phyloP scores from a whole-genome alignment of 2,113 vertebrate genomes.

The Epinephelus fuscoguttatus region DNA sequence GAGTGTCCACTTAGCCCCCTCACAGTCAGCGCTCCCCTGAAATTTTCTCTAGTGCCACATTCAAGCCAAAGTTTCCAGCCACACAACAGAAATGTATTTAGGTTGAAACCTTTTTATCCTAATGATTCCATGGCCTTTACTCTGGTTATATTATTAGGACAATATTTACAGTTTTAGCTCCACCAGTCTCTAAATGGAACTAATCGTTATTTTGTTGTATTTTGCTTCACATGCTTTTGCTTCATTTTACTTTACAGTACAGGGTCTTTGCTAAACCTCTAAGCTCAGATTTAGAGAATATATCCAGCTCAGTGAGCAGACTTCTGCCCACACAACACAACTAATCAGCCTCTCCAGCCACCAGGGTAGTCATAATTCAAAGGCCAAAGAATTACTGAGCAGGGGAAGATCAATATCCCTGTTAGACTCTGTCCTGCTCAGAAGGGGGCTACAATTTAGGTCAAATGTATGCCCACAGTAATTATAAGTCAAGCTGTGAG shows the following conservation, averaged over 20 bases:
- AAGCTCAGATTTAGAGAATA: neutral
- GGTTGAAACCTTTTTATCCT: neutral
- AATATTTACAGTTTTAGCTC: neutral
- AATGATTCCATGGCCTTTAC: neutral
- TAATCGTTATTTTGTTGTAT: neutral
- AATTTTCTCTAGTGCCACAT: too few species aligned
- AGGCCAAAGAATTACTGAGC: conserved; percentile 16
- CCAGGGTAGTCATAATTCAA: conserved; percentile 4
- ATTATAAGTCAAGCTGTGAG: conserved; percentile 42
- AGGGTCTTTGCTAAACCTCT: neutral
- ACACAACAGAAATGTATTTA: too few species aligned
- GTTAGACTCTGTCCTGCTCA: conserved; percentile 13
- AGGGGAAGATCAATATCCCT: conserved; percentile 28
- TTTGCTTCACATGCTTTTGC: neutral
- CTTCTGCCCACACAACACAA: neutral
- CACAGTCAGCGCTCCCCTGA: too few species aligned
- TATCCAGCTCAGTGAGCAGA: neutral
- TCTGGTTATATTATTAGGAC: neutral
- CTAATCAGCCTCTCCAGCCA: conserved; percentile 8
- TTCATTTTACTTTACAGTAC: neutral
- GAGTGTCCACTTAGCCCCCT: too few species aligned
- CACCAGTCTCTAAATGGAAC: neutral
- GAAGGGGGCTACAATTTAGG: conserved; percentile 14
- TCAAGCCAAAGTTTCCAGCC: too few species aligned
- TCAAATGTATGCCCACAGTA: conserved; percentile 40